A percentile compares a stretch with the other conserved stretches of the same genome.
phyloP scores from a whole-genome alignment of 2,888 invertebrate genomes.

The Phlogophora meticulosa region DNA sequence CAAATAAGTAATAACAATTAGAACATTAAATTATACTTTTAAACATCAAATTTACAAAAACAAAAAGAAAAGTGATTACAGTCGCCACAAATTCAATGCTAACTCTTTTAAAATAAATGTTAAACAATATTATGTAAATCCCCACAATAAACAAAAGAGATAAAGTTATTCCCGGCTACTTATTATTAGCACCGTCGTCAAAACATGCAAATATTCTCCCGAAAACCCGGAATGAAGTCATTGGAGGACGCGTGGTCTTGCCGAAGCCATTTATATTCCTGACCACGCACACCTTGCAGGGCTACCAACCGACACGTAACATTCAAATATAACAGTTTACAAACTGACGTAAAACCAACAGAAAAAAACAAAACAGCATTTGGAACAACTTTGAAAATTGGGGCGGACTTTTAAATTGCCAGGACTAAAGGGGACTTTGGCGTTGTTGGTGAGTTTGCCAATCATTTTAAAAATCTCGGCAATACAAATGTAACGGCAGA shows the following conservation, averaged over 20 bases:
- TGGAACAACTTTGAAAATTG: constrained; percentile 10
- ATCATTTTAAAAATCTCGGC: constrained; percentile 52
- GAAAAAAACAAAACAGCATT: constrained; percentile 19
- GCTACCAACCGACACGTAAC: constrained; percentile 42
- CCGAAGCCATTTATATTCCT: constrained; percentile 61
- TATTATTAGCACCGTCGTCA: constrained; percentile 53
- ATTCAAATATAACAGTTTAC: constrained; percentile 32
- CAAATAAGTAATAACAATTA: too few species aligned
- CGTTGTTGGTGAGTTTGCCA: constrained; percentile 15
- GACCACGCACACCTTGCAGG: constrained; percentile 56
- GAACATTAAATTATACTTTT: too few species aligned
- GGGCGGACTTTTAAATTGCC: constrained; percentile 26
- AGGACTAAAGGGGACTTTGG: neutral
- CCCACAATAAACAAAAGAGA: constrained; percentile 22
- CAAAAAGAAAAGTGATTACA: too few species aligned
- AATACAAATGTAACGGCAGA: constrained; percentile 46
- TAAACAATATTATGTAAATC: constrained; percentile 10
- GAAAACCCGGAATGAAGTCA: constrained; percentile 56
- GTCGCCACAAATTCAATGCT: neutral
- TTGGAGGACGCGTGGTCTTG: constrained; percentile 30
- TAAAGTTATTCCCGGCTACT: constrained; percentile 37
- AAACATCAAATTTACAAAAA: too few species aligned
- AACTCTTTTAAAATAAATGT: too few species aligned
- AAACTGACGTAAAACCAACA: neutral
- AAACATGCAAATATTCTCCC: constrained; percentile 59